phyloP scores from a whole-genome alignment of 2,888 invertebrate genomes.

The Drosophila mimica region DNA sequence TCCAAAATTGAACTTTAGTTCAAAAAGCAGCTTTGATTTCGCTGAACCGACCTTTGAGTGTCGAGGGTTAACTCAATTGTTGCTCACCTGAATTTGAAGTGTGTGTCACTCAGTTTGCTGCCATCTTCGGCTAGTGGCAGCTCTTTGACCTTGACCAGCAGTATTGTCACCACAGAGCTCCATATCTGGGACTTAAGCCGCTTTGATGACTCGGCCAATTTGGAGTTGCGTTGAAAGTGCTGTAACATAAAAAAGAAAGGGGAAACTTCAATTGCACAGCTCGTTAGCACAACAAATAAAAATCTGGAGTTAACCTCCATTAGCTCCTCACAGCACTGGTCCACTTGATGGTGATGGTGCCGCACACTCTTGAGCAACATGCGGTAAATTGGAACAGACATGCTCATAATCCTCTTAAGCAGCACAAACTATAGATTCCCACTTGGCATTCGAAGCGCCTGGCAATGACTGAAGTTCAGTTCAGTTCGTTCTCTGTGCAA shows the following conservation, averaged over 20 bases:
- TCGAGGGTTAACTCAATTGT: not conserved
- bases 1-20: not conserved
- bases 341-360: conserved; percentile 68
- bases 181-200: conserved; percentile 97
- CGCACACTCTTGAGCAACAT: conserved; percentile 74
- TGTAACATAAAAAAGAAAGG: conserved; percentile 77
- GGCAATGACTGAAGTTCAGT: conserved; percentile 34
- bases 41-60: not conserved
- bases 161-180: conserved; percentile 98
- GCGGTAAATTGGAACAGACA: conserved; percentile 49
- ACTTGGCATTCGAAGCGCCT: conserved; percentile 26
- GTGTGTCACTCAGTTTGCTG: conserved; percentile 94
- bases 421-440: conserved; percentile 11
- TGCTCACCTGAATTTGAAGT: conserved; percentile 96
- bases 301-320: conserved; percentile 67
- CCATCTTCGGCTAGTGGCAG: conserved; percentile 94
- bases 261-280: conserved; percentile 10
- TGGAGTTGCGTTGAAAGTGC: conserved; percentile 92
- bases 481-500: conserved; percentile 10
- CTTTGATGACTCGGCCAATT: conserved; percentile 92
- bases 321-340: conserved; percentile 67
- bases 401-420: conserved; percentile 55
- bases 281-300: not conserved
- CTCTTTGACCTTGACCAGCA: conserved; percentile 97
- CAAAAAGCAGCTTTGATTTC: not conserved